A percentile compares a stretch with the other conserved stretches of the same genome.
Evolutionary conservation across 2,113 vertebrate genomes (phyloP).

Genomic region (Oryzias curvinotus): DNA sequence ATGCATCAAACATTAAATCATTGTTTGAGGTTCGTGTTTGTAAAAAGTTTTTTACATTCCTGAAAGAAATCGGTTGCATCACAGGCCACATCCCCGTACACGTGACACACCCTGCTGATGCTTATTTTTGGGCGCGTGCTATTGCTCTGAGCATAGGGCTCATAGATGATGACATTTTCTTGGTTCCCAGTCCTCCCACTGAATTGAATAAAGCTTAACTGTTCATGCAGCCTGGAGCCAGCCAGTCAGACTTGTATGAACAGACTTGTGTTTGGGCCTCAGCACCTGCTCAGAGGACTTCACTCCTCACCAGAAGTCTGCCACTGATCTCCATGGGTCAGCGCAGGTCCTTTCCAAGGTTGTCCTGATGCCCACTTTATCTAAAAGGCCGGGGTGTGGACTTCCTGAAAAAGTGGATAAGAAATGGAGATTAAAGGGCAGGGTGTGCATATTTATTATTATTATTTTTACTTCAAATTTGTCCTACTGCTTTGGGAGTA

Average conservation of each 20-base stretch:
- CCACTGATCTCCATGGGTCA: conserved; percentile 62
- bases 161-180: conserved; percentile 44
- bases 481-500: conserved; percentile 4
- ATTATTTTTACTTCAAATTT: not conserved
- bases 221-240: conserved; percentile 55
- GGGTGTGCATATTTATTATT: not conserved
- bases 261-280: conserved; percentile 19
- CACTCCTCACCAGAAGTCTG: conserved; percentile 67
- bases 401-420: conserved; percentile 53
- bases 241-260: conserved; percentile 37
- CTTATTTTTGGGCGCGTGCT: conserved; percentile 49
- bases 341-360: conserved; percentile 50
- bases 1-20: not conserved
- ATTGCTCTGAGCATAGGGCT: conserved; percentile 40
- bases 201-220: conserved; percentile 50
- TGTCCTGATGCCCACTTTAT: conserved; percentile 49
- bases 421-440: conserved; percentile 26
- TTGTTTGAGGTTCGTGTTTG: not conserved
- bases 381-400: conserved; percentile 55
- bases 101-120: conserved; percentile 34
- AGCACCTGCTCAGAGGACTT: conserved; percentile 65
- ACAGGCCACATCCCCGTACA: conserved; percentile 12
- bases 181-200: conserved; percentile 32
- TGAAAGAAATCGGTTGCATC: conserved; percentile 12
- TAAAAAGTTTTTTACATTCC: conserved; percentile 7